Percentiles rank a stretch among this genome's conserved stretches.
Conservation (phyloP, 2,888 invertebrate genomes). For the Pyrochroa serraticornis region DNA sequence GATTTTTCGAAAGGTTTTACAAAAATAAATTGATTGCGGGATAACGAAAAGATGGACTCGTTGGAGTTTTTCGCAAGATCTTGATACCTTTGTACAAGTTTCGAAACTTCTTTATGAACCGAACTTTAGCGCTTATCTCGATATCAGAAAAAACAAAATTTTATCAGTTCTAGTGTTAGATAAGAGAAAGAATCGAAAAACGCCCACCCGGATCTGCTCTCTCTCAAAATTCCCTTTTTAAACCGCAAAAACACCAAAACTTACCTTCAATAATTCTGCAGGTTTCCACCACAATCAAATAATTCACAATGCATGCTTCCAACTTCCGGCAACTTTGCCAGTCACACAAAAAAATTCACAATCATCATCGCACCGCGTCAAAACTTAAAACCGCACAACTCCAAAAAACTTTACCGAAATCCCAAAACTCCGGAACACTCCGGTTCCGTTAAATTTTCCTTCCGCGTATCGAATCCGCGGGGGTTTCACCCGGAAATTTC, state of each 20-base stretch:
- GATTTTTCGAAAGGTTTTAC: too few species aligned
- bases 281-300: constrained; percentile 17
- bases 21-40: too few species aligned
- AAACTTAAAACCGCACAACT: constrained; percentile 6
- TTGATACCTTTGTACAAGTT: too few species aligned
- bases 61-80: too few species aligned
- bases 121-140: background rate
- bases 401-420: background rate
- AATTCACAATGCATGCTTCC: constrained; percentile 25
- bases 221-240: background rate
- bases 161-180: background rate
- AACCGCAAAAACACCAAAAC: constrained; percentile 12
- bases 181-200: background rate
- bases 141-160: background rate
- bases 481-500: background rate
- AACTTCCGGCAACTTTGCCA: constrained; percentile 13
- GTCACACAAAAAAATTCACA: constrained; percentile 15
- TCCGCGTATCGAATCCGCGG: background rate
- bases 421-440: background rate
- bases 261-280: constrained; percentile 24
- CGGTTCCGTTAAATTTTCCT: background rate
- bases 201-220: background rate
- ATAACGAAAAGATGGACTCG: too few species aligned
- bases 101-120: too few species aligned
- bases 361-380: constrained; percentile 9